Percentiles rank a stretch among this genome's conserved stretches.
Evolutionary conservation across 2,113 vertebrate species (phyloP).

Genomic region (Callorhinus ursinus): DNA sequence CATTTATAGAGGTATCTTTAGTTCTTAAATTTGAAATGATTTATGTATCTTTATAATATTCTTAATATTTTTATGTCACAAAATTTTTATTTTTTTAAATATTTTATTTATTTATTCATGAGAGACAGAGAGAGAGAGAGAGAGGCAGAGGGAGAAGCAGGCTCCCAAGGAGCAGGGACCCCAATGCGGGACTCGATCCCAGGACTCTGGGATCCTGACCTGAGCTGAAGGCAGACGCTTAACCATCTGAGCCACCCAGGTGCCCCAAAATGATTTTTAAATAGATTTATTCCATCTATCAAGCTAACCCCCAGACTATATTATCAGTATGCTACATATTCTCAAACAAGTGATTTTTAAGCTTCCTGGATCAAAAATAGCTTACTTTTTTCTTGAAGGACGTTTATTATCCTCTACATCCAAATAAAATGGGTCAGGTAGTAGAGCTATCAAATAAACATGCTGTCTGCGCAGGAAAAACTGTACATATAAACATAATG

Average conservation of each 20-base stretch:
- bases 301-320: background rate
- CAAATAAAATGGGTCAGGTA: background rate
- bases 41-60: background rate
- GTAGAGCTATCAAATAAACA: background rate
- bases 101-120: too few relatives aligned
- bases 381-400: background rate
- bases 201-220: too few relatives aligned
- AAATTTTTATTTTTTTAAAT: too few relatives aligned
- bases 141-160: too few relatives aligned
- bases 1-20: background rate
- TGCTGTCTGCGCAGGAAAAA: background rate
- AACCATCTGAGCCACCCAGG: too few relatives aligned
- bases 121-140: too few relatives aligned
- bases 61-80: background rate
- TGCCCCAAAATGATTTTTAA: slow-evolving; percentile 23
- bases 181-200: too few relatives aligned
- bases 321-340: fast-evolving
- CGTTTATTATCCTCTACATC: background rate
- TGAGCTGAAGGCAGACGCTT: too few relatives aligned
- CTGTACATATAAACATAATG: background rate
- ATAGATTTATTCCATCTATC: background rate
- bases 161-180: too few relatives aligned
- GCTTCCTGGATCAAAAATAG: background rate
- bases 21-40: slow-evolving; percentile 14
- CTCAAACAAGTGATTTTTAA: background rate